Conservation (phyloP, 1,140 invertebrate genomes). For the Polyergus mexicanus region DNA sequence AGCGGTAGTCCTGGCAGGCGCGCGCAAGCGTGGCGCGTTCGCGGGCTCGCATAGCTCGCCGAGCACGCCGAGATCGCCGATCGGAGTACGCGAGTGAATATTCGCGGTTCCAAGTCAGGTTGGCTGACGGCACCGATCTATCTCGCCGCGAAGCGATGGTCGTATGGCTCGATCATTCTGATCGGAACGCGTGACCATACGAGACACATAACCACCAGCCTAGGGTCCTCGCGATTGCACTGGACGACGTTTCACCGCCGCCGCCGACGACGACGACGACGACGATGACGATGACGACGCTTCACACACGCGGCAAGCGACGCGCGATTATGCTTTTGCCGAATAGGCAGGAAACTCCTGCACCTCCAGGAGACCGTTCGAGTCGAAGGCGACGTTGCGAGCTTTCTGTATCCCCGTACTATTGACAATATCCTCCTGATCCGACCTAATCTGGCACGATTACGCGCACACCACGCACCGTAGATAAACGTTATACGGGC, state of each 20-base stretch:
- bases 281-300: neutral
- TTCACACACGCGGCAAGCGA: neutral
- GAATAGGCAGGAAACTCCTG: no score
- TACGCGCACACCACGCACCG: slow-evolving; percentile 28
- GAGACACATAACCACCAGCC: slow-evolving; percentile 71
- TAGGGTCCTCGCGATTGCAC: no score
- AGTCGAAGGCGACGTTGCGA: neutral
- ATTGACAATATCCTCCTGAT: neutral
- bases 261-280: neutral
- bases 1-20: slow-evolving; percentile 36
- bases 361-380: no score
- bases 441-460: neutral
- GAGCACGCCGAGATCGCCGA: neutral
- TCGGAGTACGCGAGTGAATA: no score
- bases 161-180: slow-evolving; percentile 66
- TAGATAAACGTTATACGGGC: slow-evolving; percentile 43
- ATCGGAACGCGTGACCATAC: slow-evolving; percentile 60
- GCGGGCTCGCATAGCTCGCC: slow-evolving; percentile 64
- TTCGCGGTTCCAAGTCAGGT: neutral
- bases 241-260: neutral
- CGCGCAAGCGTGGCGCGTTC: slow-evolving; percentile 58
- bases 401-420: slow-evolving; percentile 6
- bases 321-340: no score
- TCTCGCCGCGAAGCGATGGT: slow-evolving; percentile 63
- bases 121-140: slow-evolving; percentile 51